Evolutionary conservation across 2,113 vertebrate species (phyloP).

Genomic region (Natator depressus): DNA sequence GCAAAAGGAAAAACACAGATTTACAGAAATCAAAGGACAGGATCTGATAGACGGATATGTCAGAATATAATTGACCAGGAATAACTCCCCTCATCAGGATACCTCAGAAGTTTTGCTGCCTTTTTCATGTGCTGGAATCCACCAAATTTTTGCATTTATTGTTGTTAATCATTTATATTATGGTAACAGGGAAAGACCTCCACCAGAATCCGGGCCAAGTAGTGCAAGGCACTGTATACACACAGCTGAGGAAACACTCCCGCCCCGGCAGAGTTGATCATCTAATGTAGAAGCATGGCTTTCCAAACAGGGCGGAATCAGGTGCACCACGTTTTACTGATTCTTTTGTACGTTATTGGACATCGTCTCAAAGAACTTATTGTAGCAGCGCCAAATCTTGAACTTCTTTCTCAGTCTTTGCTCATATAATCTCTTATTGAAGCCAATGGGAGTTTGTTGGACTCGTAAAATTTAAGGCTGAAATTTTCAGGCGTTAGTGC

Average conservation of each 20-base stretch:
- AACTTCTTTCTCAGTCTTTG: background rate
- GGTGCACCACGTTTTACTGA: background rate
- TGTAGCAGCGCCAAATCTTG: background rate
- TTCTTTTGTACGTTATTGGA: background rate
- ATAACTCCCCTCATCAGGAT: background rate
- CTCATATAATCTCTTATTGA: background rate
- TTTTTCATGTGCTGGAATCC: background rate
- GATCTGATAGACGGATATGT: background rate
- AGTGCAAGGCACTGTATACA: background rate
- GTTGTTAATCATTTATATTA: background rate
- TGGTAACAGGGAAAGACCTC: background rate
- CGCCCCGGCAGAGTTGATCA: accelerated
- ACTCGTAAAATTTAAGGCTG: background rate
- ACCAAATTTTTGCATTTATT: background rate
- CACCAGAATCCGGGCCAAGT: background rate
- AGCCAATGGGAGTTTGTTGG: background rate
- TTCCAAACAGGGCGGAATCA: background rate
- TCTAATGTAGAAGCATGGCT: background rate
- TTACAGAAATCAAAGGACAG: background rate
- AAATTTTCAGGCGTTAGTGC: background rate
- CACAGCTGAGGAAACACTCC: background rate
- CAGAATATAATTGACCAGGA: background rate
- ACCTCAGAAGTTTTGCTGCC: background rate
- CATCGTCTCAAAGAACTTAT: background rate
- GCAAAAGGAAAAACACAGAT: background rate